Evolutionary conservation across 1,140 invertebrate species (phyloP), one percentile per base, ranked within the genome.

Genomic region (Euglossa dilemma): DNA sequence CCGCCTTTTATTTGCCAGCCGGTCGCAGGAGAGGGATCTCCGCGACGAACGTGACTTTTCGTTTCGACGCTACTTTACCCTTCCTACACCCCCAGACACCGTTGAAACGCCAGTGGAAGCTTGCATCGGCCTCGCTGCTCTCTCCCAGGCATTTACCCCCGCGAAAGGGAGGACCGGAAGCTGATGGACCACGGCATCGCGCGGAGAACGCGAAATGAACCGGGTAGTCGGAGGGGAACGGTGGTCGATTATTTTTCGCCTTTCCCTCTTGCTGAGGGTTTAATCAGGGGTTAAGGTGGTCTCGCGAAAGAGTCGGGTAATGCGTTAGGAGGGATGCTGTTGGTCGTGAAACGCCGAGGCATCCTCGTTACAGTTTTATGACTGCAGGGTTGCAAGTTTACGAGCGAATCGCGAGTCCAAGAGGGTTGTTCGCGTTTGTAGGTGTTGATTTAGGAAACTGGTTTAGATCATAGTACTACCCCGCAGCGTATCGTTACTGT

Each of bases 1-100:
- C 45, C n/a, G 67, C 25, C 66, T 86, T 86, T 83, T 79, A 86
- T 86, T 83, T 80, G 54, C 64, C 56, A 4, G 14, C 28, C 54
- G 18, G 25, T 9, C 28, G 5, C n/a, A n/a, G n/a, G 18, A 76
- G 67, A 77, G 54, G 66, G 45, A 59, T 76, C 36, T 36, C 45
- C 64, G 6, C 67, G 52, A 47, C n/a, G 52, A 3, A 81, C 80
- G 80, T 81, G 79, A 81, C 71, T 66, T 28, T 36, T 25, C 59
- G 45, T 80, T 72, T 80, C 67, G 28, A 63, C 45, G 20, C 20
- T 11, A 63, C 18, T 61, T 74, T 66, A 8, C 18, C n/a, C 28
- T 20, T 61, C 28, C 1, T 36, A 14, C 63, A 16, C 56, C 43
- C 25, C 2, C 45, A n/a, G n/a, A 61, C 45, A n/a, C 23, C 25